Evolutionary conservation across 2,113 vertebrate genomes (phyloP).

Genomic region (Tricholaema leucomelas): DNA sequence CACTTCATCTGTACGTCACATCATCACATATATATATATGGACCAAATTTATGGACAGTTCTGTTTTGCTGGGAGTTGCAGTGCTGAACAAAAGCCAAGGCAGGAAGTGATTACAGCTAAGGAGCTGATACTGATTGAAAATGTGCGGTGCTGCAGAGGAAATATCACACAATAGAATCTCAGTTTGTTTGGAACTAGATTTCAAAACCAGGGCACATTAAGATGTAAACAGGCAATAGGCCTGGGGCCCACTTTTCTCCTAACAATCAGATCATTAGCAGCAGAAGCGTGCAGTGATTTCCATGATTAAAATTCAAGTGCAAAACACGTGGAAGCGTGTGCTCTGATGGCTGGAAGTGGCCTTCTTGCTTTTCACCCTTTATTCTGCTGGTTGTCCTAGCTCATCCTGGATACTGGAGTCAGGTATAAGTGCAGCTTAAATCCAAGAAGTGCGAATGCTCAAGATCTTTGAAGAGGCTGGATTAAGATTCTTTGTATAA

Average conservation of each 20-base stretch:
- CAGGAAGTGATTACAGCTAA: slow-evolving; percentile 38
- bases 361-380: not conserved
- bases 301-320: not conserved
- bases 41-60: accelerated
- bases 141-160: slow-evolving; percentile 18
- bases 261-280: slow-evolving; percentile 1
- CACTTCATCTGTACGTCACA: not conserved
- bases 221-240: slow-evolving; percentile 30
- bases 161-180: slow-evolving; percentile 31
- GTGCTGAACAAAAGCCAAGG: slow-evolving; percentile 12
- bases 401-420: not conserved
- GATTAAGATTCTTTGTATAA: not conserved
- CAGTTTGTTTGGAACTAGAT: not conserved
- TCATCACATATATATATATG: too few species aligned
- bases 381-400: not conserved
- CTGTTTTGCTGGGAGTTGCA: not conserved
- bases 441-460: not conserved
- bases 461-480: not conserved
- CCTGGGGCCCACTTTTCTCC: not conserved
- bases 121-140: slow-evolving; percentile 21
- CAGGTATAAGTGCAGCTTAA: not conserved
- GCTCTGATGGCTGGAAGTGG: not conserved
- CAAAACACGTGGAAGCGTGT: not conserved
- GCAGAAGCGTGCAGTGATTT: not conserved
- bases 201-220: not conserved